Percentiles rank a stretch among this genome's conserved stretches.
Evolutionary conservation across 2,888 invertebrate genomes (phyloP).

Genomic region (Epinotia brunnichana): DNA sequence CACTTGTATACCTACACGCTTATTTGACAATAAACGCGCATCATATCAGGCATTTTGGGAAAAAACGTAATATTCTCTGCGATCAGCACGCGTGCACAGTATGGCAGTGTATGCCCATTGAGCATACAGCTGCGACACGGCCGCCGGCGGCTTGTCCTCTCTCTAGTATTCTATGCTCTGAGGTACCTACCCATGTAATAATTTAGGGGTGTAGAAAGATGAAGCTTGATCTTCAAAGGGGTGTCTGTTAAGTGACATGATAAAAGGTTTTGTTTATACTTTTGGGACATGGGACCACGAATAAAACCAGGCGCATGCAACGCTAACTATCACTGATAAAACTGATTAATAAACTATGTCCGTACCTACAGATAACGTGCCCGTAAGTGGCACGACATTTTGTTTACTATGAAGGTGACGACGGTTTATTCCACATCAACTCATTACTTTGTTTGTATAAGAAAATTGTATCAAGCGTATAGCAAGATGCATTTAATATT

Average conservation of each 20-base stretch:
- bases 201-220: neutral
- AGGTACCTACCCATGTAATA: neutral
- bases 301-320: conserved; percentile 3
- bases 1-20: too few relatives aligned
- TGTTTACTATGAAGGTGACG: conserved; percentile 39
- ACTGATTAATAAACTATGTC: conserved; percentile 26
- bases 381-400: conserved; percentile 10
- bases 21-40: too few relatives aligned
- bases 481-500: neutral
- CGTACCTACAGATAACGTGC: conserved; percentile 8
- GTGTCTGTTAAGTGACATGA: neutral
- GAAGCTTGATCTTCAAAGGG: neutral
- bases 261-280: neutral
- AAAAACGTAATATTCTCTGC: too few relatives aligned
- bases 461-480: conserved; percentile 17
- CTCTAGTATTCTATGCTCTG: too few relatives aligned
- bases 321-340: conserved; percentile 36
- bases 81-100: too few relatives aligned
- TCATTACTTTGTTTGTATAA: conserved; percentile 30
- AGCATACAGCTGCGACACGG: too few relatives aligned
- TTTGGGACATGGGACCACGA: neutral
- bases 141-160: too few relatives aligned
- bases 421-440: conserved; percentile 27
- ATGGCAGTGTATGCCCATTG: too few relatives aligned
- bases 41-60: too few relatives aligned